Conservation (phyloP, 2,888 invertebrate genomes). For the Drosophila pseudotalamancana region DNA sequence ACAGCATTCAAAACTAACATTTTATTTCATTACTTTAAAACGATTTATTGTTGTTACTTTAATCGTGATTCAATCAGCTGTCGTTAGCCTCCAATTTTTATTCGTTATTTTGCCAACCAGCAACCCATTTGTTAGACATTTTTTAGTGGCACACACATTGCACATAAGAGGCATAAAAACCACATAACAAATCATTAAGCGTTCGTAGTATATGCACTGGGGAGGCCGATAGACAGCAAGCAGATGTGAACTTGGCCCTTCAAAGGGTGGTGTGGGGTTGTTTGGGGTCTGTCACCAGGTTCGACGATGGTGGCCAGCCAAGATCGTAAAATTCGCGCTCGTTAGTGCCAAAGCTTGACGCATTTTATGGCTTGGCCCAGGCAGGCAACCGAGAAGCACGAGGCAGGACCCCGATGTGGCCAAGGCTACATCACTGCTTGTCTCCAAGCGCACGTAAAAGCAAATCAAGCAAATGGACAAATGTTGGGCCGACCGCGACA, state of each 20-base stretch:
- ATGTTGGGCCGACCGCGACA: conserved; percentile 23
- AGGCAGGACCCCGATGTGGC: conserved; percentile 24
- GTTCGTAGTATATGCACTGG: conserved; percentile 29
- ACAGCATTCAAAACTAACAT: background rate
- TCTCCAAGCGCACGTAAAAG: conserved; percentile 72
- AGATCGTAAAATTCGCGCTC: conserved; percentile 72
- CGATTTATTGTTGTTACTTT: background rate
- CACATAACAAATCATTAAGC: conserved; percentile 67
- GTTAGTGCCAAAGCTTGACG: conserved; percentile 75
- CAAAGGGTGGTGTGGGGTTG: too few relatives aligned
- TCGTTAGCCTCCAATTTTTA: background rate
- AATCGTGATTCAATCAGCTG: conserved; percentile 8
- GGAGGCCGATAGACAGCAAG: conserved; percentile 37
- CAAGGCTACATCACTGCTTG: conserved; percentile 27
- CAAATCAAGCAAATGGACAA: conserved; percentile 76
- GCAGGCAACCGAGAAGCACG: conserved; percentile 10
- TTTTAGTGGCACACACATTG: conserved; percentile 8
- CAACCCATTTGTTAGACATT: conserved; percentile 9
- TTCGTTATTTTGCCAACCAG: background rate
- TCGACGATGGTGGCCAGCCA: conserved; percentile 28
- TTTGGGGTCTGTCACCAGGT: conserved; percentile 7
- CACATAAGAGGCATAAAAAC: conserved; percentile 45
- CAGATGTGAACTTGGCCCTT: conserved; percentile 34
- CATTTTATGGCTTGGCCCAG: conserved; percentile 63
- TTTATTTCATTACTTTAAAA: background rate